Percentiles rank a stretch among this genome's conserved stretches.
These are phyloP conservation scores for Cremastinae sp. DNA, from an alignment of 2,888 invertebrate species.

Conservation along the genomic window DNA sequence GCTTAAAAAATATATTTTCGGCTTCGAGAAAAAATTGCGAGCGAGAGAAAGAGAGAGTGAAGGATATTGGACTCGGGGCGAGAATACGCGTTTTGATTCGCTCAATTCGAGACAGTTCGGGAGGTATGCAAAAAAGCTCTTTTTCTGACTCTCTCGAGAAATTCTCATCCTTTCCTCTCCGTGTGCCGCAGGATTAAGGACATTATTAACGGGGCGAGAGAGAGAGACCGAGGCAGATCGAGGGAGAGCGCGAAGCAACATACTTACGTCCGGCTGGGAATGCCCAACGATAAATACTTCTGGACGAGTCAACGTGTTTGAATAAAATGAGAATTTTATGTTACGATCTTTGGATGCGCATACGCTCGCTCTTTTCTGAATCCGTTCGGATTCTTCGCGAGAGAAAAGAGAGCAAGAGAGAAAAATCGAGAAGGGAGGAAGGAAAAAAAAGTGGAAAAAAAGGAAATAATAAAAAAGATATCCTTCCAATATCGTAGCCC, in stretches of 20 bases:
- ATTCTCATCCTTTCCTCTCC: slow-evolving; percentile 35
- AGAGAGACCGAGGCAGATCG: slow-evolving; percentile 63
- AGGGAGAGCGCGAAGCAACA: slow-evolving; percentile 67
- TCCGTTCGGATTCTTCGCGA: slow-evolving; percentile 49
- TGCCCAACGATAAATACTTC: slow-evolving; percentile 77
- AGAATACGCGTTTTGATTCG: slow-evolving; percentile 47
- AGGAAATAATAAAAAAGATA: slow-evolving; percentile 31
- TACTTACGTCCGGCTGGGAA: slow-evolving; percentile 78
- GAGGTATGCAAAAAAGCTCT: slow-evolving; percentile 58
- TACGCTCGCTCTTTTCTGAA: slow-evolving; percentile 35
- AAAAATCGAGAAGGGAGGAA: slow-evolving; percentile 23
- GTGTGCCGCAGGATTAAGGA: slow-evolving; percentile 77
- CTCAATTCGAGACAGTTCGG: slow-evolving; percentile 42
- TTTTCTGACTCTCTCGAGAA: slow-evolving; percentile 49
- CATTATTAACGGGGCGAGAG: slow-evolving; percentile 78
- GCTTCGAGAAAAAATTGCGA: slow-evolving; percentile 1
- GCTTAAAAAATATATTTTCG: slow-evolving; percentile 8
- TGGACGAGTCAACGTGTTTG: slow-evolving; percentile 71
- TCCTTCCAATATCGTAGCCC: slow-evolving; percentile 48
- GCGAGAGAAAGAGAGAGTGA: slow-evolving; percentile 17
- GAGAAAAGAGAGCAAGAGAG: slow-evolving; percentile 32
- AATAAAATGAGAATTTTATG: slow-evolving; percentile 80
- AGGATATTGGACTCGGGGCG: slow-evolving; percentile 40
- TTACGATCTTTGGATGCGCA: slow-evolving; percentile 70
- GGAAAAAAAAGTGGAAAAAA: slow-evolving; percentile 30